These are phyloP conservation scores for Apeltes quadracus DNA, from an alignment of 2,113 vertebrate genomes.

Conservation along the genomic window DNA sequence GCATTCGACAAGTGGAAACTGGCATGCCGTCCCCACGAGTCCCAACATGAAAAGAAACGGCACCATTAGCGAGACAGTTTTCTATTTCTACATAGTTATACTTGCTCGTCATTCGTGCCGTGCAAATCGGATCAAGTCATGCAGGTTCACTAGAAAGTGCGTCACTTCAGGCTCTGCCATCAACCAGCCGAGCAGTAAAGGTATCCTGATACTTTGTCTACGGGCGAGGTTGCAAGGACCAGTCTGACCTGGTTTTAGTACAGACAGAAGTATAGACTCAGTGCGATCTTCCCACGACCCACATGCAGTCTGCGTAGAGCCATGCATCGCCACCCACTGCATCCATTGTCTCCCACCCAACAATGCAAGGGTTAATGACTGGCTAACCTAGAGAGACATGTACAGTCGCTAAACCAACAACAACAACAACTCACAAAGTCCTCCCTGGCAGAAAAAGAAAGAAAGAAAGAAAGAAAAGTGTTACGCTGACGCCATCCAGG, in stretches of 20 bases:
- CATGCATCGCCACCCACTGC: constrained; percentile 32
- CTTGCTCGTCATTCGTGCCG: too few relatives aligned
- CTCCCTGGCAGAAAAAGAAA: constrained; percentile 37
- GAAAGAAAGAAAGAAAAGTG: constrained; percentile 29
- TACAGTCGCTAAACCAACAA: constrained; percentile 65
- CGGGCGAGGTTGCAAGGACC: too few relatives aligned
- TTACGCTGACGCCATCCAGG: constrained; percentile 78
- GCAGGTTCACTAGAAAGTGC: too few relatives aligned
- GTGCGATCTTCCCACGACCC: constrained; percentile 67
- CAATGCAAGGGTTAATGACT: constrained; percentile 58
- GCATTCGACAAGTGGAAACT: too few relatives aligned
- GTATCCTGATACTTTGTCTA: too few relatives aligned
- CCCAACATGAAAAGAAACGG: too few relatives aligned
- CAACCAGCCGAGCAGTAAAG: too few relatives aligned
- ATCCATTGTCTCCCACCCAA: constrained; percentile 60
- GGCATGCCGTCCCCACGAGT: too few relatives aligned
- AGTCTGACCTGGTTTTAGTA: constrained; percentile 32
- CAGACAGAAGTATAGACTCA: constrained; percentile 5
- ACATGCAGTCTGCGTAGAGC: constrained; percentile 46
- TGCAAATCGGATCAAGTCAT: too few relatives aligned
- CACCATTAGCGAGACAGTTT: too few relatives aligned
- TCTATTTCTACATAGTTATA: too few relatives aligned
- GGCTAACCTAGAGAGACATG: constrained; percentile 44
- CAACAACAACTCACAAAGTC: constrained; percentile 60
- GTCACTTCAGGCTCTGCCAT: too few relatives aligned